Evolutionary conservation across 2,113 vertebrate species (phyloP), one percentile per base, ranked within the genome.

Genomic region (Caranx melampygus): DNA sequence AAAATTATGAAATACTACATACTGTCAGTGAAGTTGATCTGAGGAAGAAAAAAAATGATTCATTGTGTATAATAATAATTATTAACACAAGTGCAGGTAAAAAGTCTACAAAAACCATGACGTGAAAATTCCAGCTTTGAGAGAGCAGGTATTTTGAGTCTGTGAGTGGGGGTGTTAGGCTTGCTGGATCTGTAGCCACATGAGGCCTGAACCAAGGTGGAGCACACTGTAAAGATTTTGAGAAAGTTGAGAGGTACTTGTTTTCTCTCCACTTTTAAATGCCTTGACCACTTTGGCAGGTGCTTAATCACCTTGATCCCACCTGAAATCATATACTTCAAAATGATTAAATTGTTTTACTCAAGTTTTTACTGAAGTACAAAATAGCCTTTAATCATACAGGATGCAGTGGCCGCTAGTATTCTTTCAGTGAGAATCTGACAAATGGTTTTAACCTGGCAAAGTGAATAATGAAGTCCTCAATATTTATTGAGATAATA

Each of bases 241-340:
- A 65, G 75, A 61, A 81, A 65, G 40, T 62, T 65, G 35, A 63
- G 57, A 72, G 68, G 51, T 37, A 64, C 72, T 75, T 86, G 0
- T 81, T 75, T 74, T 62, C 59, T 31, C 26, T 75, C 8, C 61
- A 47, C 45, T 75, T 76, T 81, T 62, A 75, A 81, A 75, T 67
- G 66, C 72, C 72, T 79, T 74, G 71, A 73, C 72, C 64, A 60
- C n/a, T 71, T 55, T 75, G 58, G 21, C 79, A 81, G 70, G 76
- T 47, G 71, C 67, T 74, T 47, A 83, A 81, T 87, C 63, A 84
- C 70, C 77, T 64, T 54, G 71, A 79, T 86, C 73, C 71, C 44
- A 71, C 64, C 64, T 83, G 64, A 86, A 82, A 87, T 85, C 31
- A 67, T 40, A 84, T 57, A 78, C 69, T 79, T 87, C 81, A 72